Conservation (phyloP, 1,140 invertebrate genomes). For the Brachionus asplanchnoidis region DNA sequence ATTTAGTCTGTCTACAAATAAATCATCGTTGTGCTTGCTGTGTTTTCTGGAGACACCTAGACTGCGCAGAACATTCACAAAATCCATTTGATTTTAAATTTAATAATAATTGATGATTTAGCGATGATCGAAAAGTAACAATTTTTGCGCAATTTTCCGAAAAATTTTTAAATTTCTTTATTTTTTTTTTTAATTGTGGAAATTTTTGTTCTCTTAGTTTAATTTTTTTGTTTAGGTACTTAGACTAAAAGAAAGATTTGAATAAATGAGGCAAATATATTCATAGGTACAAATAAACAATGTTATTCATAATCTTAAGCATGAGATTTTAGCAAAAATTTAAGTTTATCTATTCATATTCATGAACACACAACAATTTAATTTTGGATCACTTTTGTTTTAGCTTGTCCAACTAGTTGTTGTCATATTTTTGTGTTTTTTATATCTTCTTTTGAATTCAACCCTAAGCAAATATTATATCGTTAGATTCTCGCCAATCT, state of each 20-base stretch:
- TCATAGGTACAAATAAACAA: constrained; percentile 11
- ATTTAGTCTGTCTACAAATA: constrained; percentile 60
- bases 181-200: neutral
- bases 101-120: neutral
- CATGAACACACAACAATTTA: neutral
- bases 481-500: constrained; percentile 9
- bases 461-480: constrained; percentile 4
- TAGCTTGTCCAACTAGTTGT: neutral
- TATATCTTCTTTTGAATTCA: neutral
- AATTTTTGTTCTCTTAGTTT: neutral
- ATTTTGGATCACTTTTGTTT: constrained; percentile 21
- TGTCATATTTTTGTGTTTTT: neutral
- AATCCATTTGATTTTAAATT: neutral
- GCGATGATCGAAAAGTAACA: neutral
- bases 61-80: neutral
- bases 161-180: too few species aligned
- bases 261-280: neutral
- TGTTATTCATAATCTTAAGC: neutral
- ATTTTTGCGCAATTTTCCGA: neutral
- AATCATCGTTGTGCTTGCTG: constrained; percentile 56
- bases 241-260: neutral
- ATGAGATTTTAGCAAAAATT: constrained; percentile 25
- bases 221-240: neutral
- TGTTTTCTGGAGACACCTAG: constrained; percentile 27
- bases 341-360: constrained; percentile 28